Conservation (phyloP, 2,113 vertebrate species). For the Lamprotornis superbus region DNA sequence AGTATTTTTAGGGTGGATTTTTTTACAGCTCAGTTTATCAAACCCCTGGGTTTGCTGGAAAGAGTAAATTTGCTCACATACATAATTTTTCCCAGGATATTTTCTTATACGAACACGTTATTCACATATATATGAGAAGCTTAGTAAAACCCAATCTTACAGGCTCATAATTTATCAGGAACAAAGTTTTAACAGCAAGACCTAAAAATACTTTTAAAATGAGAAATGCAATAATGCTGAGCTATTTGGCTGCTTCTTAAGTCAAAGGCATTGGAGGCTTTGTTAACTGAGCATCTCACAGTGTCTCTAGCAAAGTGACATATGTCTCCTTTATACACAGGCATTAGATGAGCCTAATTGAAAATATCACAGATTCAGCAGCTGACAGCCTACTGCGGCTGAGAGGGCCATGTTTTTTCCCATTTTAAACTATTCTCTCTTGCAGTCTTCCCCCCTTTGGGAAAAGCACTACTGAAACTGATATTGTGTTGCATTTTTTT, state of each 20-base stretch:
- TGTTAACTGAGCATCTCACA: constrained; percentile 12
- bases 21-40: background rate
- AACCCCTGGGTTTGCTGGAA: background rate
- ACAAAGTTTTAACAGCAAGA: background rate
- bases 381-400: background rate
- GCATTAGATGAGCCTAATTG: constrained; percentile 34
- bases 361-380: constrained; percentile 52
- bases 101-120: background rate
- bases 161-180: background rate
- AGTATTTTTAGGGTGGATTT: background rate
- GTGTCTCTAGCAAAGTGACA: constrained; percentile 16
- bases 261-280: background rate
- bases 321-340: constrained; percentile 4
- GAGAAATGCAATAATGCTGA: background rate
- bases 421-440: background rate
- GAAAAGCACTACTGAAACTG: background rate
- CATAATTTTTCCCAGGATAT: background rate
- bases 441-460: background rate
- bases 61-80: background rate
- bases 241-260: background rate
- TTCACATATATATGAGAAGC: background rate
- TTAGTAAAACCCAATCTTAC: background rate
- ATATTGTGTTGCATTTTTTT: background rate
- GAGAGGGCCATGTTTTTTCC: background rate
- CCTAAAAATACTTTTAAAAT: constrained; percentile 9